A percentile compares a stretch with the other conserved stretches of the same genome.
Evolutionary conservation across 1,140 invertebrate genomes (phyloP).

Genomic region (Popillia japonica): DNA sequence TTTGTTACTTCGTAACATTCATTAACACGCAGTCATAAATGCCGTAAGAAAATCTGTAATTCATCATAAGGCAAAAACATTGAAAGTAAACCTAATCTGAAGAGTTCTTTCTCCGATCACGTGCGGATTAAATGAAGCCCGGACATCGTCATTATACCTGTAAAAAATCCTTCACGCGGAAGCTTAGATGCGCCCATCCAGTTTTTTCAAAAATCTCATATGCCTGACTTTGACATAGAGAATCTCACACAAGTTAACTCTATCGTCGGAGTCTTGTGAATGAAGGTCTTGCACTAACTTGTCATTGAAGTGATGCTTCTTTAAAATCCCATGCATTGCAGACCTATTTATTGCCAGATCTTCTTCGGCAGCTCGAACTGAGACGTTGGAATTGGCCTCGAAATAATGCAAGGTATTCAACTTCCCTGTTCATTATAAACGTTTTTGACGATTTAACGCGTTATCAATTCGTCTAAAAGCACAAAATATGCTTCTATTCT

Average conservation of each 20-base stretch:
- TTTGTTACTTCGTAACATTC: no score
- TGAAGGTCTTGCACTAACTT: neutral
- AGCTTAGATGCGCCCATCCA: neutral
- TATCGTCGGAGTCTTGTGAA: neutral
- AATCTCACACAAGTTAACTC: neutral
- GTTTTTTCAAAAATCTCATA: slow-evolving; percentile 21
- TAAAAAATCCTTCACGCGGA: no score
- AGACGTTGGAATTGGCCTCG: slow-evolving; percentile 12
- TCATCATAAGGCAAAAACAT: slow-evolving; percentile 4
- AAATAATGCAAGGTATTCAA: slow-evolving; percentile 4
- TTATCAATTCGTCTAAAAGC: neutral
- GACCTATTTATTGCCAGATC: slow-evolving; percentile 9
- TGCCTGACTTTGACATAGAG: neutral
- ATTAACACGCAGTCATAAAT: neutral
- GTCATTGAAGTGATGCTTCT: neutral
- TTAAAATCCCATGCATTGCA: neutral
- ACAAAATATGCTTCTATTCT: no score
- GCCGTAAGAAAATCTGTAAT: neutral
- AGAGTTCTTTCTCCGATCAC: neutral
- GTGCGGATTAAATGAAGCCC: slow-evolving; percentile 13
- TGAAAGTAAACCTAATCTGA: neutral
- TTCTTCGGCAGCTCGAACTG: neutral
- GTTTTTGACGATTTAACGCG: neutral
- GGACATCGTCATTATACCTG: neutral
- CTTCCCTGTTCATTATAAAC: neutral